These are phyloP conservation scores for Diarsia mendica DNA, from an alignment of 2,888 invertebrate species.

Conservation along the genomic window DNA sequence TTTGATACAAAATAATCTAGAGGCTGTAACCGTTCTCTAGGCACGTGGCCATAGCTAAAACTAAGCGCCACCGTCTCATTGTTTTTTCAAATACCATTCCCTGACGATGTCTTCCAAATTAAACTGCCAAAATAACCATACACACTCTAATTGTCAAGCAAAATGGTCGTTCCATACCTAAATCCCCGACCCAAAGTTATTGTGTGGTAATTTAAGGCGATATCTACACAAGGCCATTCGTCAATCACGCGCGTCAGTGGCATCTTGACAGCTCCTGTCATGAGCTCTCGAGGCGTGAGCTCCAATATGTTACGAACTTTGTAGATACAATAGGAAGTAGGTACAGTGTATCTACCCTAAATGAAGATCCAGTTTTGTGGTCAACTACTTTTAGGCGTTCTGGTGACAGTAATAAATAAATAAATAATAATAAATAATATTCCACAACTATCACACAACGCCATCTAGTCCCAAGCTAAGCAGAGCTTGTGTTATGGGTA, in stretches of 20 bases:
- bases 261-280: constrained; percentile 71
- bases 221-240: constrained; percentile 67
- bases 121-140: too few relatives aligned
- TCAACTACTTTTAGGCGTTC: background rate
- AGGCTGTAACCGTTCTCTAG: background rate
- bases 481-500: too few relatives aligned
- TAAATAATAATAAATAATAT: too few relatives aligned
- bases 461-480: too few relatives aligned
- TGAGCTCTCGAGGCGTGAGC: constrained; percentile 69
- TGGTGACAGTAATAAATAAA: too few relatives aligned
- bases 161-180: constrained; percentile 2
- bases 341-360: background rate
- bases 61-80: too few relatives aligned
- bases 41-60: background rate
- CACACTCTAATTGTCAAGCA: background rate
- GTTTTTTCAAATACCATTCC: too few relatives aligned
- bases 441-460: too few relatives aligned
- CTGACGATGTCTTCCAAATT: too few relatives aligned
- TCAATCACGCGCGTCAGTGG: constrained; percentile 71
- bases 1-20: background rate
- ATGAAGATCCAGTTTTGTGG: background rate
- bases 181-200: constrained; percentile 19
- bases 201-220: constrained; percentile 48
- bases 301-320: constrained; percentile 69
- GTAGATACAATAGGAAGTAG: constrained; percentile 27